Evolutionary conservation across 2,797 vertebrate genomes (phyloP).

Genomic region (Anomalospiza imberbis): DNA sequence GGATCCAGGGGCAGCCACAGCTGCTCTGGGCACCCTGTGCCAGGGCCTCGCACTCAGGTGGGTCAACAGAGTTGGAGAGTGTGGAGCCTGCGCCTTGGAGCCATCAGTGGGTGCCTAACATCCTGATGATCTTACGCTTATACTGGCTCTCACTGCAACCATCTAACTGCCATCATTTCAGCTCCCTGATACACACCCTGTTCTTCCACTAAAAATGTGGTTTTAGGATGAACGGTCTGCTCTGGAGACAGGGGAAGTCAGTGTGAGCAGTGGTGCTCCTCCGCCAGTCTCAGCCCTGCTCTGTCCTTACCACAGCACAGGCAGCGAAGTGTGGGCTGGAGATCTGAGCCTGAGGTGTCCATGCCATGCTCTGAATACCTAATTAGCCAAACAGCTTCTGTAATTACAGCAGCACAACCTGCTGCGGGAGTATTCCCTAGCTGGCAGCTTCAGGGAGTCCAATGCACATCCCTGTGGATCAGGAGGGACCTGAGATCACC

Average conservation of each 20-base stretch:
- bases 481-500: rapidly evolving
- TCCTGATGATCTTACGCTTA: neutral
- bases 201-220: neutral
- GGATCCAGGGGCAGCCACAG: neutral
- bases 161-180: no score
- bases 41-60: neutral
- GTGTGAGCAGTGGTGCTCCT: neutral
- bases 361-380: rapidly evolving
- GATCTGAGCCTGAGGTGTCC: neutral
- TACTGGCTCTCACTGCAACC: rapidly evolving
- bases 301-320: neutral
- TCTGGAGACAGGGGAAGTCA: rapidly evolving
- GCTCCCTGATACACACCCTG: neutral
- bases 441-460: neutral
- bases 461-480: rapidly evolving
- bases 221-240: neutral
- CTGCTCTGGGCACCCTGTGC: neutral
- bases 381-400: neutral
- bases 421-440: neutral
- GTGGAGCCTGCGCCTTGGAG: neutral
- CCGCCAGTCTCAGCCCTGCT: neutral
- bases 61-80: neutral
- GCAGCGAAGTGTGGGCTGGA: neutral
- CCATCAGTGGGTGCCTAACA: neutral
- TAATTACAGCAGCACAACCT: neutral